Evolutionary conservation across 2,888 invertebrate species (phyloP), one percentile per base, ranked within the genome.

Genomic region (Ptychoptera contaminata): DNA sequence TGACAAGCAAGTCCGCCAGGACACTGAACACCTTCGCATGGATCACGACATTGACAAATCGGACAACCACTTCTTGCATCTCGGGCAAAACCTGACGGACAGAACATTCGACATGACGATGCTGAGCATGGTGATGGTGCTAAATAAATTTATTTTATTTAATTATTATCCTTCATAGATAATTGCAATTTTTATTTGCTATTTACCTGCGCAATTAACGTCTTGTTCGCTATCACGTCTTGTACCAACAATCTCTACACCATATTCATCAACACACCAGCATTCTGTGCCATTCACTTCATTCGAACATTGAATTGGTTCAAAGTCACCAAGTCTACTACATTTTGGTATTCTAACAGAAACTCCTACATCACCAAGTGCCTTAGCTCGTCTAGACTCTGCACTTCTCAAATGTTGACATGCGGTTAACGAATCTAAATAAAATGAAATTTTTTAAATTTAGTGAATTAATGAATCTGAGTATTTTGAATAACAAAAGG

Each of bases 71-170:
- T 72, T 12, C 67, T 53, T 37, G 71, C 67, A 55, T 83, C 72
- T 41, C 76, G 65, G 50, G 82, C 77, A 60, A 88, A 88, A 34
- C 86, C 87, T 46, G 84, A 74, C 0, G 86, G 82, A 54, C 88
- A 88, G 50, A 86, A 74, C 88, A 88, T 88, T 37, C 88, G 74
- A 56, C 88, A 88, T 1, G 81, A 82, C 53, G 82, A 82, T 1
- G 82, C 82, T 0, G 82, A 77, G 56, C 88, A 88, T 2, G 77
- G 70, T 29, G 75, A 73, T 2, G 78, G 70, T 30, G 75, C 73
- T 39, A 7, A 23, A 23, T 5, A 23, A 5, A 23, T 5, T 23
- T 23, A 23, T 23, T 23, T 23, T 7, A 23, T 23, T 7, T 5
- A 23, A 23, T 23, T 23, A 5, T 5, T 23, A 7, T 39, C 70